These are phyloP conservation scores for Borostomias antarcticus DNA, from an alignment of 2,797 vertebrate genomes.

Conservation along the genomic window DNA sequence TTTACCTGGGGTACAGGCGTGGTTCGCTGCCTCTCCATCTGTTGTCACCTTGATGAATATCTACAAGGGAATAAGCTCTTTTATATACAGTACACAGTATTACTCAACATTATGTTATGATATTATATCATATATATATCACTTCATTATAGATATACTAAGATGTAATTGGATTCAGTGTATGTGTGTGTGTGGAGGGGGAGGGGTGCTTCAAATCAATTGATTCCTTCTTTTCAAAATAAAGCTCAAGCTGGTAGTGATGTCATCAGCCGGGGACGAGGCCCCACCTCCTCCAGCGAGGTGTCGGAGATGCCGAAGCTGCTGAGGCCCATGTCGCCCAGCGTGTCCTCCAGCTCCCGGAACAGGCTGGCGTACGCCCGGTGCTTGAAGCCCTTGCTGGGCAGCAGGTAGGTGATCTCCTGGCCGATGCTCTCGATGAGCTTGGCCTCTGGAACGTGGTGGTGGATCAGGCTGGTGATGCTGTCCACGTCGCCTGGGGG, in stretches of 20 bases:
- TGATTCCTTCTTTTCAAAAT: background rate
- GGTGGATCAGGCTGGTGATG: slow-evolving; percentile 85
- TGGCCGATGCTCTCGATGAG: slow-evolving; percentile 93
- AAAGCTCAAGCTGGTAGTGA: background rate
- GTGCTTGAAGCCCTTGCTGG: slow-evolving; percentile 93
- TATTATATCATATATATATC: background rate
- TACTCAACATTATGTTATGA: background rate
- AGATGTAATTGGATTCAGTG: background rate
- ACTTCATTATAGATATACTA: background rate
- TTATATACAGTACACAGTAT: background rate
- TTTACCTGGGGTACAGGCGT: slow-evolving; percentile 70
- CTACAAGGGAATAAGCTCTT: slow-evolving; percentile 65
- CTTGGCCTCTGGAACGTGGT: slow-evolving; percentile 93
- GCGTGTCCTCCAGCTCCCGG: slow-evolving; percentile 92
- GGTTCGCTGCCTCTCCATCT: slow-evolving; percentile 77
- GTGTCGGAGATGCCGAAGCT: slow-evolving; percentile 98
- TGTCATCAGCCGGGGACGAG: background rate
- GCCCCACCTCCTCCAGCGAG: slow-evolving; percentile 88
- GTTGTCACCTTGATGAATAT: slow-evolving; percentile 96
- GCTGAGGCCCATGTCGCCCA: slow-evolving; percentile 91
- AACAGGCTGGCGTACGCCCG: slow-evolving; percentile 94
- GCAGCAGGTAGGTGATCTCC: slow-evolving; percentile 91
- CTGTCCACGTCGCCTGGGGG: slow-evolving; percentile 83
- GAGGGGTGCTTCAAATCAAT: background rate
- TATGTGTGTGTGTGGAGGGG: background rate